Base-by-base conservation (phyloP, 2,797 vertebrate genomes). In the Vespertilio murinus region DNA sequence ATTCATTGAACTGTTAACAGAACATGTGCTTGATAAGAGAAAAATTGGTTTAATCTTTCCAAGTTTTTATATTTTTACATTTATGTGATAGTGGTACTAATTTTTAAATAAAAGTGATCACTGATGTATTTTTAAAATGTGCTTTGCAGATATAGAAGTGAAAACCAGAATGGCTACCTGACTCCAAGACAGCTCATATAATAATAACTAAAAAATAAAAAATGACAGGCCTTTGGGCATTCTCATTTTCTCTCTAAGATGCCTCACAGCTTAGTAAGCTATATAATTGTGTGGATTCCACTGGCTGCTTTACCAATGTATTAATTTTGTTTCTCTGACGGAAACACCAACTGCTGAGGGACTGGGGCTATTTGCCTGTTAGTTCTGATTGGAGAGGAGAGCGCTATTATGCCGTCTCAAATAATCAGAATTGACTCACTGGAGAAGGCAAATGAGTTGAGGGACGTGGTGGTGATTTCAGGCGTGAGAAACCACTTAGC, bases 281-380 rank as follows among this genome's bases (percentile, higher is more conserved):
- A n/a, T 40, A 38, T 59, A 65, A 69, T 47, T 83, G 10, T 56
- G 47, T 49, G 40, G 14, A 45, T 86, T 80, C 79, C 79, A 79
- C 6, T 59, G 54, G 38, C 42, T 45, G 56, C 38, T 56, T 82
- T 78, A 83, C 49, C 73, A 73, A 12, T 54, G 23, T 33, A 56
- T 73, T 92, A 45, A 70, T 83, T 93, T 84, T 82, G 33, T 89
- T 80, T 42, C 85, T 56, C 69, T 84, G 30, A 47, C 4, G n/a
- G 74, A 92, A 77, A 90, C 25, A 59, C 54, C 30, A 20, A 35
- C 61, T 82, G n/a, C 35, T 67, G 64, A 93, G 69, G 42, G n/a
- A 49, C 0, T 67, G 69, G 10, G 25, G 49, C 83, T 88, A 52
- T 30, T 82, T n/a, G 69, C 40, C 54, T 74, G n/a, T 38, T n/a